phyloP scores from a whole-genome alignment of 2,113 vertebrate genomes.

The Centropristis striata region DNA sequence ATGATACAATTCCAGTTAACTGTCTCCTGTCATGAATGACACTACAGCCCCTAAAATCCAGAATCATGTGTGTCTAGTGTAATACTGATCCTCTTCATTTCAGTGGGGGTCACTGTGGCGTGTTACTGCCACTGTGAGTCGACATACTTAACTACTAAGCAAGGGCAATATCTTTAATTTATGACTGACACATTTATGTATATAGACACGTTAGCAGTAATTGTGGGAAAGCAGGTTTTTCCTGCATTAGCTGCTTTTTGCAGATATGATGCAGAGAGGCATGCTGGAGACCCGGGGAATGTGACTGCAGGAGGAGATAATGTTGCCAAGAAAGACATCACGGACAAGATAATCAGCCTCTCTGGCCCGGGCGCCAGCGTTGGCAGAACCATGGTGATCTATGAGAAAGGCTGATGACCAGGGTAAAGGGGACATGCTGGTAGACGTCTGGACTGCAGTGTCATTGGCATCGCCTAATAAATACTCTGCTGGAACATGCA shows the following conservation, averaged over 20 bases:
- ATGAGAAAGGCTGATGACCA: conserved; percentile 94
- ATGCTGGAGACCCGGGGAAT: conserved; percentile 96
- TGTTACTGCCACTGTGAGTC: conserved; percentile 9
- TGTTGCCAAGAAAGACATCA: conserved; percentile 84
- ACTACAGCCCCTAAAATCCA: conserved; percentile 22
- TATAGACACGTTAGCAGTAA: no score
- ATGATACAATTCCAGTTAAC: conserved; percentile 56
- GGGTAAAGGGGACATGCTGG: conserved; percentile 97
- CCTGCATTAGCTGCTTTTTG: not conserved
- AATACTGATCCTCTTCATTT: conserved; percentile 16
- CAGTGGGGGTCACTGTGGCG: not conserved
- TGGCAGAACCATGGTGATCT: conserved; percentile 96
- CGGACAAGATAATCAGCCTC: conserved; percentile 86
- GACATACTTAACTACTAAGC: conserved; percentile 6
- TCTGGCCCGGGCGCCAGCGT: conserved; percentile 85
- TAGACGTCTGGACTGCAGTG: conserved; percentile 93
- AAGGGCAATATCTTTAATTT: not conserved
- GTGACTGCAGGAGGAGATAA: conserved; percentile 86
- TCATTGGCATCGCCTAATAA: conserved; percentile 92
- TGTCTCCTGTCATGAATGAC: conserved; percentile 21
- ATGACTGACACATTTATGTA: not conserved
- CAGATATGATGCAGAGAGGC: conserved; percentile 79
- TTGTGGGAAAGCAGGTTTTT: no score
- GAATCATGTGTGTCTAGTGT: conserved; percentile 8
- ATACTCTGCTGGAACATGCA: not conserved